Evolutionary conservation across 2,888 invertebrate genomes (phyloP).

Genomic region (Oegoconia quadripuncta): DNA sequence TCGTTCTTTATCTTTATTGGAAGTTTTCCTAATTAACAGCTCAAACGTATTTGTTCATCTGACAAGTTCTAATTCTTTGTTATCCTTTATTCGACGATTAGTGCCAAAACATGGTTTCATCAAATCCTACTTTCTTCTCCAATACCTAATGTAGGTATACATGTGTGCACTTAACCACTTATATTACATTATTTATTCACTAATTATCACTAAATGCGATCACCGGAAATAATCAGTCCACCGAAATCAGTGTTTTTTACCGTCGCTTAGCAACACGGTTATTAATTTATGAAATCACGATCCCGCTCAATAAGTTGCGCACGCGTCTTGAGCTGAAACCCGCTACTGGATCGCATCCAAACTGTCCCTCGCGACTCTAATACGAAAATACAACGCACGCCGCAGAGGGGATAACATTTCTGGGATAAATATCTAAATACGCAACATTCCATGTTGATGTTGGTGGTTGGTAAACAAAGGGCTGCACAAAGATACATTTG

Average conservation of each 20-base stretch:
- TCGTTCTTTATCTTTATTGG: not conserved
- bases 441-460: slow-evolving; percentile 22
- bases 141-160: not conserved
- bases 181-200: too few species aligned
- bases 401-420: slow-evolving; percentile 60
- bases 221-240: not conserved
- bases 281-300: slow-evolving; percentile 3
- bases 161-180: too few species aligned
- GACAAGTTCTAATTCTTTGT: too few species aligned
- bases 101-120: not conserved
- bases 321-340: slow-evolving; percentile 39
- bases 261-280: not conserved
- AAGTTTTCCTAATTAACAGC: too few species aligned
- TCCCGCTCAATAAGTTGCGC: slow-evolving; percentile 25
- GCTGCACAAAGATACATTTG: too few species aligned
- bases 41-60: too few species aligned
- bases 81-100: too few species aligned
- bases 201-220: not conserved
- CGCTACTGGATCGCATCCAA: slow-evolving; percentile 71
- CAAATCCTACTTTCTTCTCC: not conserved
- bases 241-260: not conserved
- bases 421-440: slow-evolving; percentile 41
- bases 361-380: slow-evolving; percentile 68
- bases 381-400: slow-evolving; percentile 68
- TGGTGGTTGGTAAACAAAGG: too few species aligned